Percentiles rank a stretch among this genome's conserved stretches.
Conservation (phyloP, 2,797 vertebrate genomes). For the Pangasius djambal region DNA sequence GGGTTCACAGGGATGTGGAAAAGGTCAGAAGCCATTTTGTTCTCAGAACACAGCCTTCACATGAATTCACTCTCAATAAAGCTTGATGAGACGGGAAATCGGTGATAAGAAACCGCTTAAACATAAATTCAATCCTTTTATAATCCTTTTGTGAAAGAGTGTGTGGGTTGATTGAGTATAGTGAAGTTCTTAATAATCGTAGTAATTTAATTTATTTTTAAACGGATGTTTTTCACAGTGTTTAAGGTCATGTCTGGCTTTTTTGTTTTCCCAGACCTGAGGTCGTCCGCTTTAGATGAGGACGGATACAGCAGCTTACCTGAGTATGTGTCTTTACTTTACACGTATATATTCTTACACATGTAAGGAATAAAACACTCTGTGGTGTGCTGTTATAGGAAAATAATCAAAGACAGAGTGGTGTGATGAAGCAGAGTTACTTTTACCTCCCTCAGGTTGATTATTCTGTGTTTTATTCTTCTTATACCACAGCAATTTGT, state of each 20-base stretch:
- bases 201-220: not conserved
- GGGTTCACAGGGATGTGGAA: not conserved
- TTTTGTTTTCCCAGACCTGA: not conserved
- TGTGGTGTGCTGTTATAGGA: not conserved
- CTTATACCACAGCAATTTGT: not conserved
- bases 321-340: not conserved
- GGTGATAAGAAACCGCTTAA: not conserved
- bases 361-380: not conserved
- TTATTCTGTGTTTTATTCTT: not conserved
- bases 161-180: not conserved
- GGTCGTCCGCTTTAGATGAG: not conserved
- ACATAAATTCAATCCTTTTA: not conserved
- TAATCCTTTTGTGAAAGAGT: not conserved
- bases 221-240: not conserved
- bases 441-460: not conserved
- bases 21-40: not conserved
- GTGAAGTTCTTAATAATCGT: not conserved
- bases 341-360: not conserved
- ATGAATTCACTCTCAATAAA: not conserved
- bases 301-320: slow-evolving; percentile 11
- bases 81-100: not conserved
- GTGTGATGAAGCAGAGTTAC: not conserved
- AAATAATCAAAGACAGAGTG: not conserved
- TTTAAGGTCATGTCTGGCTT: not conserved
- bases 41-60: not conserved